phyloP scores from a whole-genome alignment of 2,797 vertebrate genomes.

The Betta splendens region DNA sequence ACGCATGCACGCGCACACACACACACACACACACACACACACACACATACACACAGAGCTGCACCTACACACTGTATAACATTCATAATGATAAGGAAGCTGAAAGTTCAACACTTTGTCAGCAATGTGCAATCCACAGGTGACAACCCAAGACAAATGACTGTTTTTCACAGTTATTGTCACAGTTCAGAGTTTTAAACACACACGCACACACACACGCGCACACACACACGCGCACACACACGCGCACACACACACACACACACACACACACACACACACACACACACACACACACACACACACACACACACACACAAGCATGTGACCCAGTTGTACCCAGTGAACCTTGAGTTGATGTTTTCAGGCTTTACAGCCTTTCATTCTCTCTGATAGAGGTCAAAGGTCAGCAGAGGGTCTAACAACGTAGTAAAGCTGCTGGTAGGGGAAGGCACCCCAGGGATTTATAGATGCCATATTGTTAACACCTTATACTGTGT shows the following conservation, averaged over 20 bases:
- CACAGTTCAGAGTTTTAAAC: slow-evolving; percentile 33
- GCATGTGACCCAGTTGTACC: slow-evolving; percentile 69
- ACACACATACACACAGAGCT: slow-evolving; percentile 19
- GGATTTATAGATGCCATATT: slow-evolving; percentile 66
- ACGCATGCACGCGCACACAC: slow-evolving; percentile 25
- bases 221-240: slow-evolving; percentile 23
- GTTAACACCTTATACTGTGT: slow-evolving; percentile 40
- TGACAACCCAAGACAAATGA: slow-evolving; percentile 28
- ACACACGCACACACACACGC: too few species aligned
- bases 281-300: slow-evolving; percentile 27
- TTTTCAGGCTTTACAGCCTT: slow-evolving; percentile 74
- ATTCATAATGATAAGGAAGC: slow-evolving; percentile 49
- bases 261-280: slow-evolving; percentile 26
- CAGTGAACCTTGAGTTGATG: slow-evolving; percentile 71
- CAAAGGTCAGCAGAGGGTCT: slow-evolving; percentile 64
- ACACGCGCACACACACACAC: slow-evolving; percentile 24
- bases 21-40: slow-evolving; percentile 16
- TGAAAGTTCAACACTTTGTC: slow-evolving; percentile 49
- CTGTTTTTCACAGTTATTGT: slow-evolving; percentile 27
- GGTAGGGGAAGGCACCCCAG: slow-evolving; percentile 49
- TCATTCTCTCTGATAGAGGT: slow-evolving; percentile 69
- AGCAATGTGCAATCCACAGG: slow-evolving; percentile 21
- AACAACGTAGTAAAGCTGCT: slow-evolving; percentile 76
- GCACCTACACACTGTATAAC: slow-evolving; percentile 27
- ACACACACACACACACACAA: slow-evolving; percentile 26